Conservation (phyloP, 2,888 invertebrate species). For the Julus scanicus region DNA sequence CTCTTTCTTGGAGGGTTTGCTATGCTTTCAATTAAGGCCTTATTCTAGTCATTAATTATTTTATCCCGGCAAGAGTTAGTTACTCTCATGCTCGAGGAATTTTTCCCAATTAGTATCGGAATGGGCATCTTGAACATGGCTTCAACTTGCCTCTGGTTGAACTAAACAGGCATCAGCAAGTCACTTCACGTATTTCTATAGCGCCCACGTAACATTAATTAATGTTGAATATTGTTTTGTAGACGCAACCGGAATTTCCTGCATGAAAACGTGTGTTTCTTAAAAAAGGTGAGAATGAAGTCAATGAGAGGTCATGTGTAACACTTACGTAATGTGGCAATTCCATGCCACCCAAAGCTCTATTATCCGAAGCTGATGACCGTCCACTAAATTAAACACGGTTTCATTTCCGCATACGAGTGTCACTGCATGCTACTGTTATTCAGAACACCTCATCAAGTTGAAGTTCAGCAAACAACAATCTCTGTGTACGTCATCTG, state of each 20-base stretch:
- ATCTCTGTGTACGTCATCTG: too few species aligned
- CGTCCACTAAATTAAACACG: background rate
- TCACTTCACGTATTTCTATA: background rate
- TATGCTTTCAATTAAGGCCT: conserved; percentile 2
- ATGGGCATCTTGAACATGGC: background rate
- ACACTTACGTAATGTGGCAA: background rate
- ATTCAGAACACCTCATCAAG: background rate
- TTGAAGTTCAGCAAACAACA: background rate
- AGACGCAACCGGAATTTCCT: background rate
- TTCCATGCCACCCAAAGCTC: background rate
- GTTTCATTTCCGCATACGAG: conserved; percentile 3
- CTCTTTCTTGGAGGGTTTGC: background rate
- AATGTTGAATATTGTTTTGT: background rate
- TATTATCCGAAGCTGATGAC: background rate
- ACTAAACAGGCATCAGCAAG: background rate
- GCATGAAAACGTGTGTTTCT: background rate
- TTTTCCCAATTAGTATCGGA: conserved; percentile 29
- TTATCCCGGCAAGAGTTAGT: background rate
- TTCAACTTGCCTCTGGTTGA: background rate
- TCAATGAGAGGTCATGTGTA: background rate
- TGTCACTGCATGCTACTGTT: background rate
- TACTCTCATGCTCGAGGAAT: conserved; percentile 11
- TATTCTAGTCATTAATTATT: background rate
- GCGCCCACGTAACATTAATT: background rate
- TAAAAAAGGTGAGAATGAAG: background rate